phyloP scores from a whole-genome alignment of 2,113 vertebrate species.

The Malurus melanocephalus region DNA sequence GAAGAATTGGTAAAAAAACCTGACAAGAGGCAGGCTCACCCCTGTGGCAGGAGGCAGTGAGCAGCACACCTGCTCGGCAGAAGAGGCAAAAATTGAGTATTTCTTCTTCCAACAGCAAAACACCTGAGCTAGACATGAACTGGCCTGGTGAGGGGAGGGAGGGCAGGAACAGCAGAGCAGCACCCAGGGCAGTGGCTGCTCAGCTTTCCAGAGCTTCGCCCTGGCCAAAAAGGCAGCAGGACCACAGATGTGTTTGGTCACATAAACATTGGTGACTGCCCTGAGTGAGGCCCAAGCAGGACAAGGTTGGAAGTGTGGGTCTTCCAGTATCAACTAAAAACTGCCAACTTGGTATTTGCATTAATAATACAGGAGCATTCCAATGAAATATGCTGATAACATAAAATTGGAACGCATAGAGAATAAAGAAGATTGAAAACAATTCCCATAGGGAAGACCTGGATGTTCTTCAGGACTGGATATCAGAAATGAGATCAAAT shows the following conservation, averaged over 20 bases:
- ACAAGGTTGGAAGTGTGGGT: background rate
- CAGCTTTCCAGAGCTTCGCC: accelerated
- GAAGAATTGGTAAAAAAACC: background rate
- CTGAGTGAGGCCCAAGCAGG: background rate
- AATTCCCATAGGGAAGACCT: background rate
- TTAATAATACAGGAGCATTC: background rate
- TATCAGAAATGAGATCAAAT: conserved; percentile 10
- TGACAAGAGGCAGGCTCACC: background rate
- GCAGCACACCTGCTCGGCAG: background rate
- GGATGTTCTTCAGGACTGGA: background rate
- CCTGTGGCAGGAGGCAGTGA: background rate
- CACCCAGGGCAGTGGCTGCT: background rate
- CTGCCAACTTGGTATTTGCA: background rate
- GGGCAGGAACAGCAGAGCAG: background rate
- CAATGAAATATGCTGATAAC: background rate
- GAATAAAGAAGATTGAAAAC: background rate
- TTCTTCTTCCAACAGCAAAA: background rate
- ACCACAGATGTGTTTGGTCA: background rate
- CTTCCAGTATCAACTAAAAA: background rate
- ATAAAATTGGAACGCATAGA: background rate
- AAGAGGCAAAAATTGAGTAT: background rate
- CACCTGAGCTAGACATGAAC: background rate
- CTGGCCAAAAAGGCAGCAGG: background rate
- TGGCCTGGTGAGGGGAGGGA: background rate
- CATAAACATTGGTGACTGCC: background rate